Base-by-base conservation (phyloP, 1,140 invertebrate species). In the Heliconius hewitsoni region DNA sequence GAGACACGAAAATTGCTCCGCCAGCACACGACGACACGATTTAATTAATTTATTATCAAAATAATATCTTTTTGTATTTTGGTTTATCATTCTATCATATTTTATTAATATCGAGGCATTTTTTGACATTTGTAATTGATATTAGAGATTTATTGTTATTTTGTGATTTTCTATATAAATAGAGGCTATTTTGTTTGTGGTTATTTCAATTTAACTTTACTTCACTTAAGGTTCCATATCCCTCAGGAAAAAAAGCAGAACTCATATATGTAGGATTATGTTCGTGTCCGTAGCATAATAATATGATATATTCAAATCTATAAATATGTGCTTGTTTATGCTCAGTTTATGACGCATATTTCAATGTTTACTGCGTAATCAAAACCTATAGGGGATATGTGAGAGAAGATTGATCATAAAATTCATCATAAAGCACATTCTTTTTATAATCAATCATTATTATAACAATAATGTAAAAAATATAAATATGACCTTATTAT, bases 1-100 rank as follows among this genome's bases (percentile, higher is more conserved):
- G 57, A 74, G 37, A 79, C 74, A 76, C 73, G 73, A 74, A 66
- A 75, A 79, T 79, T 75, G 71, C 78, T 73, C 73, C 57, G 74
- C 73, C 60, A 30, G 23, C 60, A 66, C 60, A 27, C 57, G 55
- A 60, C 74, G 60, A 66, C 6, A 30, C 60, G 23, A 66, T 66
- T 66, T 66, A 66, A 66, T 66, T 66, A 66, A 66, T 66, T 66
- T 66, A 66, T 66, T 66, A 66, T 66, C 23, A 66, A 66, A 66
- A 66, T 27, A 27, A 66, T 27, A 66, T 13, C 9, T 66, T 66
- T 30, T 66, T 30, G 27, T 66, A 13, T 66, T n/a, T 11, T 27
- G 11, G n/a, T 66, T 27, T 27, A 23, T 66, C 5, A 27, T 66
- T 66, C 4, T 66, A 66, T 66, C 19, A 60, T 60, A 52, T 0